Evolutionary conservation across 2,797 vertebrate species (phyloP).

Genomic region (Gallirallus australis): DNA sequence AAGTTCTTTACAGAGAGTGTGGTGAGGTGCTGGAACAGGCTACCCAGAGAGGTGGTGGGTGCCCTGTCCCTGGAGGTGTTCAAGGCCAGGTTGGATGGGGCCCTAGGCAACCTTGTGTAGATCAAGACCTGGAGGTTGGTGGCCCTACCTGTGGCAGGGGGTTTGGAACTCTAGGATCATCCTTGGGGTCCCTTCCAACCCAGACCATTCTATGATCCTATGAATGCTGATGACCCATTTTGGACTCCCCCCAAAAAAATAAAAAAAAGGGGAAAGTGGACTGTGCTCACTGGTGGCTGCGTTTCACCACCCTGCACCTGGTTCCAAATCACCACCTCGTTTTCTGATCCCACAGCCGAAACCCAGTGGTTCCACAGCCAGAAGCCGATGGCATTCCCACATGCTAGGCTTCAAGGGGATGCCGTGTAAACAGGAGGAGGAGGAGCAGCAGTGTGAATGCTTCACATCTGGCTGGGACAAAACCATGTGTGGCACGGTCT

Average conservation of each 20-base stretch:
- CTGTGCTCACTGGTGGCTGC: rapidly evolving
- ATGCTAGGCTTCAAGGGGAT: not conserved
- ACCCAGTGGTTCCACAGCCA: not conserved
- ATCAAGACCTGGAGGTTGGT: too few relatives aligned
- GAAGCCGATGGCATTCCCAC: not conserved
- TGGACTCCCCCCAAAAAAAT: rapidly evolving
- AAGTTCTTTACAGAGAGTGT: too few relatives aligned
- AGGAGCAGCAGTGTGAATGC: not conserved
- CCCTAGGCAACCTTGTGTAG: too few relatives aligned
- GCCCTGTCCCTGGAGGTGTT: too few relatives aligned
- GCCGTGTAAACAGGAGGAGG: rapidly evolving
- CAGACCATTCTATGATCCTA: too few relatives aligned
- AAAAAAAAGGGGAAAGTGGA: not conserved
- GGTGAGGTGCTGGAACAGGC: too few relatives aligned
- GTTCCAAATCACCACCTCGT: not conserved
- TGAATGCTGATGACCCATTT: not conserved
- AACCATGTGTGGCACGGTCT: not conserved
- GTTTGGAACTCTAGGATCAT: too few relatives aligned
- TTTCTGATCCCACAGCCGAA: not conserved
- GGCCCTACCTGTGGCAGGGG: too few relatives aligned
- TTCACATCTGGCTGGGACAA: not conserved
- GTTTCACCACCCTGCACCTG: rapidly evolving
- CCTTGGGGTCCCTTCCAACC: too few relatives aligned
- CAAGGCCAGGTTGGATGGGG: too few relatives aligned
- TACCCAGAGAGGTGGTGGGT: too few relatives aligned